These are phyloP conservation scores for Buceros bicornis DNA, from an alignment of 2,797 vertebrate genomes.

Conservation along the genomic window DNA sequence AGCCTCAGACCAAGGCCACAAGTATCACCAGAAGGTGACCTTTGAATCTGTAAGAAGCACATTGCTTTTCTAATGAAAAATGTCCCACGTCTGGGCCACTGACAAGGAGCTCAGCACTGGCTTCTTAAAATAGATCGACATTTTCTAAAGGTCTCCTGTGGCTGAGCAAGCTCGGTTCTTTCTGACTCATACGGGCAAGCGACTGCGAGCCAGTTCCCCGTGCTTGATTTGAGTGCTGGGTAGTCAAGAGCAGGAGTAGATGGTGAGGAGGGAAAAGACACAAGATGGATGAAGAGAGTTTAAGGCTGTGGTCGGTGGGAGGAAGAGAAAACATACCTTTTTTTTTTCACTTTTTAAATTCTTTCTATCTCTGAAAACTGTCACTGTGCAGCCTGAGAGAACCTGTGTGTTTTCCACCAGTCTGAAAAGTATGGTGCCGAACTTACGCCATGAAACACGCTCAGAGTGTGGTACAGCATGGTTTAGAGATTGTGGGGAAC, in stretches of 20 bases:
- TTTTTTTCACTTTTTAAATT: neutral
- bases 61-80: neutral
- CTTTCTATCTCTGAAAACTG: neutral
- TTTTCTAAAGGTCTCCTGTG: neutral
- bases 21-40: neutral
- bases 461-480: neutral
- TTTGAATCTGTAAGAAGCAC: neutral
- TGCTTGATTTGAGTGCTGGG: neutral
- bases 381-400: neutral
- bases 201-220: neutral
- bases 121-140: neutral
- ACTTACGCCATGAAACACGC: neutral
- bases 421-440: neutral
- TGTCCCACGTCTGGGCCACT: neutral
- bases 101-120: neutral
- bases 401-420: neutral
- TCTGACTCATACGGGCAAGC: neutral
- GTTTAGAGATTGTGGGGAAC: neutral
- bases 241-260: neutral
- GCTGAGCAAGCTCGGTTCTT: rapidly evolving
- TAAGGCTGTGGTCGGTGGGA: neutral
- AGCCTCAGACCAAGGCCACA: neutral
- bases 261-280: neutral
- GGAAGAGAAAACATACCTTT: neutral
- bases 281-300: neutral